Evolutionary conservation across 2,113 vertebrate genomes (phyloP).

Genomic region (Montifringilla adamsi): DNA sequence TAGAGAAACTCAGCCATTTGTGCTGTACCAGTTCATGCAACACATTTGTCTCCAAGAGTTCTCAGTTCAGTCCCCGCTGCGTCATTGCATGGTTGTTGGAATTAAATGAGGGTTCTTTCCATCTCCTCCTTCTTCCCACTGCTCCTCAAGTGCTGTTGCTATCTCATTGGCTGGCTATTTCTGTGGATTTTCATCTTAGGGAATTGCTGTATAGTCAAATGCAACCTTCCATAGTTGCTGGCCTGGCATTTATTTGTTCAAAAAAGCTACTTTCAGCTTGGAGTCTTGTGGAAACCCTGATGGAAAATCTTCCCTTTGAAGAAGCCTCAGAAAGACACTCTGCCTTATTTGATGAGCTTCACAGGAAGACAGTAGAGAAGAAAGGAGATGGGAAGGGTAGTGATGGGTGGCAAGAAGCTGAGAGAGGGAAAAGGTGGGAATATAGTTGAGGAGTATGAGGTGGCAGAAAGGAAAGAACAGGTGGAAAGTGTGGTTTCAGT

Average conservation of each 20-base stretch:
- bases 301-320: background rate
- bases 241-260: background rate
- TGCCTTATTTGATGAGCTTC: background rate
- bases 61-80: background rate
- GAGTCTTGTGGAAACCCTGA: background rate
- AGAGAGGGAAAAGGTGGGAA: background rate
- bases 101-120: background rate
- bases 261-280: background rate
- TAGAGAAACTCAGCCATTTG: background rate
- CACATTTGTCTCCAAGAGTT: background rate
- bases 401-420: background rate
- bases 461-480: background rate
- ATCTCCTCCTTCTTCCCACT: background rate
- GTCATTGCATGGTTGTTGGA: background rate
- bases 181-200: background rate
- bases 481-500: background rate
- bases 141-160: background rate
- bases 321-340: background rate
- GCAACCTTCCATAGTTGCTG: background rate
- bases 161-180: slow-evolving; percentile 5
- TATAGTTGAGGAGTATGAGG: background rate
- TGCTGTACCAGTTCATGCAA: background rate
- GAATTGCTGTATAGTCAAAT: background rate
- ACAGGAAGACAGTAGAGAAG: background rate
- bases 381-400: background rate